Evolutionary conservation across 1,140 invertebrate genomes (phyloP), one percentile per base, ranked within the genome.

Genomic region (Nymphalis io): DNA sequence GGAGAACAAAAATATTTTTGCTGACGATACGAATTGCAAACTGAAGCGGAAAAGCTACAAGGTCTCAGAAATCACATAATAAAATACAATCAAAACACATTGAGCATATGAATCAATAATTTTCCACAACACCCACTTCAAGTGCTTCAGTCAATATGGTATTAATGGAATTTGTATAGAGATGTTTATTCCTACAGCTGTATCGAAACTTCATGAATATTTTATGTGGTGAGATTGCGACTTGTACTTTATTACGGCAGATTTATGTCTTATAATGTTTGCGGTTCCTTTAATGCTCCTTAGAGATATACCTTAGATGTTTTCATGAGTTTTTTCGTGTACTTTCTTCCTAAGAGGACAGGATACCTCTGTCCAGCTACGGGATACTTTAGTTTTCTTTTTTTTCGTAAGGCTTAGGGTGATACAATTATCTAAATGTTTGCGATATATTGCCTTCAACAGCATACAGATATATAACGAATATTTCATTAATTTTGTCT

Each of bases 151-250:
- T 11, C 48, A 55, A 46, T 66, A 59, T 66, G 40, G 20, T 42
- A 58, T 66, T 66, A 67, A 60, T 20, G 55, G 20, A 20, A 33
- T 33, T 16, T 58, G 33, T 46, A 62, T 62, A 46, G 58, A 44
- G 60, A 62, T 69, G 59, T 62, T 62, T 62, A 69, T 69, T 55
- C 51, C 23, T 38, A 62, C 67, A 58, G 48, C 67, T 69, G 60
- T 42, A 51, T 44, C 51, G 48, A 55, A 57, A 46, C 40, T 40
- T 63, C 68, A 70, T 70, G 60, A 70, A 70, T 70, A 70, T 70
- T 63, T 70, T 70, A 70, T 63, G 61, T 60, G 23, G 51, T 59
- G 60, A 58, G 68, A 63, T 70, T 63, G 68, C 48, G 40, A 48
- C 44, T 27, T 16, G 38, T 62, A 61, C 40, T 69, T 69, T 69